Evolutionary conservation across 1,140 invertebrate species (phyloP).

Genomic region (Aphis gossypii): DNA sequence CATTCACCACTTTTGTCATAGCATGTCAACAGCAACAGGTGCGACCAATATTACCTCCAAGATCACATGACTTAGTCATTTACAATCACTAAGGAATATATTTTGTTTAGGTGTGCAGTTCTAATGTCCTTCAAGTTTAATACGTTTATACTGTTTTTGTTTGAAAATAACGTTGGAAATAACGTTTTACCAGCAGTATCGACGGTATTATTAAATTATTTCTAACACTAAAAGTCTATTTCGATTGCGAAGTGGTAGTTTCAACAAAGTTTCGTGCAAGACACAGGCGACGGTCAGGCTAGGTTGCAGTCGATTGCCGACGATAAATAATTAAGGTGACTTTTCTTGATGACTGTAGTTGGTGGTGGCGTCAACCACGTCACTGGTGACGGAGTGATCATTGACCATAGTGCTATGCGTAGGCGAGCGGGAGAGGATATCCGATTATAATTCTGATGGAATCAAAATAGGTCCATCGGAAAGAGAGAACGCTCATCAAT

Average conservation of each 20-base stretch:
- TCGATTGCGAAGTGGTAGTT: background rate
- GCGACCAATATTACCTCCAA: background rate
- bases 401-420: background rate
- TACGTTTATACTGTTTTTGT: background rate
- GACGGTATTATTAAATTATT: background rate
- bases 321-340: conserved; percentile 25
- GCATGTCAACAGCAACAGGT: background rate
- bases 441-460: conserved; percentile 42
- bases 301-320: background rate
- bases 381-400: background rate
- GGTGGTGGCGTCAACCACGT: background rate
- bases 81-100: background rate
- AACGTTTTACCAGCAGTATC: background rate
- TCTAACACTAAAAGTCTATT: background rate
- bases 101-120: background rate
- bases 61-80: background rate
- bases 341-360: background rate
- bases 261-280: background rate
- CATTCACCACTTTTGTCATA: background rate
- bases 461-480: conserved; percentile 28
- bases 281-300: background rate
- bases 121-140: background rate
- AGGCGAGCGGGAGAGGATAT: background rate
- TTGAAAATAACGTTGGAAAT: background rate
- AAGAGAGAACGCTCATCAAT: conserved; percentile 45